Evolutionary conservation across 2,113 vertebrate genomes (phyloP).

Genomic region (Prunella himalayana): DNA sequence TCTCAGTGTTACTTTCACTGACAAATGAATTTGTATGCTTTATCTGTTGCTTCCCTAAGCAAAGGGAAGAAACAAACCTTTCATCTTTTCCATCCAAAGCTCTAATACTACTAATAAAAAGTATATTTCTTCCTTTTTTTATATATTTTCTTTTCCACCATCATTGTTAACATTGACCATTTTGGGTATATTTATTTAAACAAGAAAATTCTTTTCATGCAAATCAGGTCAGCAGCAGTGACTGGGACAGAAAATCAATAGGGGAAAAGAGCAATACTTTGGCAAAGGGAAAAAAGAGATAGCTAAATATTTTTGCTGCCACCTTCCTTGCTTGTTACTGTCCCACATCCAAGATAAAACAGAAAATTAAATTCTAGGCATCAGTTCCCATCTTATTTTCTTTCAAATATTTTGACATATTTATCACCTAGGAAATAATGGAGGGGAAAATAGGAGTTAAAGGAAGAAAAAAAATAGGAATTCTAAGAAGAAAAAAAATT

Average conservation of each 20-base stretch:
- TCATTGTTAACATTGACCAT: background rate
- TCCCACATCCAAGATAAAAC: background rate
- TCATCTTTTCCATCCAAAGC: background rate
- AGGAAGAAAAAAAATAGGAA: background rate
- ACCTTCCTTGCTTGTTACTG: background rate
- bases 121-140: background rate
- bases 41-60: background rate
- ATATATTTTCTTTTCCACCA: too few species aligned
- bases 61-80: background rate
- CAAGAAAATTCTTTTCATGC: background rate
- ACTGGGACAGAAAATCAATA: background rate
- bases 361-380: background rate
- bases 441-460: background rate
- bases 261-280: background rate
- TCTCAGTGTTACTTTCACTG: background rate
- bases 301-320: background rate
- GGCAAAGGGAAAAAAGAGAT: background rate
- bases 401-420: background rate
- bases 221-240: background rate
- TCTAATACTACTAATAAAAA: background rate
- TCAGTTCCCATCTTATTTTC: background rate
- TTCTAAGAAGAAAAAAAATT: background rate
- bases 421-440: background rate
- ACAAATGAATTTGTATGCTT: background rate
- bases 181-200: background rate